These are phyloP conservation scores for silkworm (Bombyx mori) DNA, from an alignment of 1,140 invertebrate genomes.

Conservation along the genomic window DNA sequence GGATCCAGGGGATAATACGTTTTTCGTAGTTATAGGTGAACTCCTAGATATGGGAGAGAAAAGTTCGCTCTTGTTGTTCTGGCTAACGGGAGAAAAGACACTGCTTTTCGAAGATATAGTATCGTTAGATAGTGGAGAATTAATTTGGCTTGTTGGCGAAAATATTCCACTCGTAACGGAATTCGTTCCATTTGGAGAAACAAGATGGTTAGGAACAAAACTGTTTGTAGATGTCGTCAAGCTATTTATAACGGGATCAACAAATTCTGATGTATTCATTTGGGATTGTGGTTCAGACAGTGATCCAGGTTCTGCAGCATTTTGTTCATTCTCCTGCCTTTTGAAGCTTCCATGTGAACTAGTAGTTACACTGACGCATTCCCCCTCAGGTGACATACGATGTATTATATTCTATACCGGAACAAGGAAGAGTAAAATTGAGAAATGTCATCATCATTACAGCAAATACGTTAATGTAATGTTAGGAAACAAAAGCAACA, in stretches of 20 bases:
- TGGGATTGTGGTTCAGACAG: slow-evolving; percentile 57
- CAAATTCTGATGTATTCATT: slow-evolving; percentile 53
- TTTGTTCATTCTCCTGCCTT: slow-evolving; percentile 55
- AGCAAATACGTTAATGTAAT: slow-evolving; percentile 9
- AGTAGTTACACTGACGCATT: slow-evolving; percentile 66
- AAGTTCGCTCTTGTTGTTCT: slow-evolving; percentile 66
- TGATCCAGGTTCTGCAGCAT: slow-evolving; percentile 46
- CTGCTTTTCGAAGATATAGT: slow-evolving; percentile 69
- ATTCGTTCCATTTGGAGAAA: slow-evolving; percentile 70
- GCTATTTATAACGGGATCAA: slow-evolving; percentile 56
- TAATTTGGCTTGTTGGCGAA: slow-evolving; percentile 70
- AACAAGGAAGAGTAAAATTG: slow-evolving; percentile 51
- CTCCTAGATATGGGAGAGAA: slow-evolving; percentile 65
- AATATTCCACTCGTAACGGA: slow-evolving; percentile 71
- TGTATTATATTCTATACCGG: slow-evolving; percentile 67
- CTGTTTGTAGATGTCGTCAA: slow-evolving; percentile 51
- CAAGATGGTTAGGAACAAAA: slow-evolving; percentile 64
- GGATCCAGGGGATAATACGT: slow-evolving; percentile 61
- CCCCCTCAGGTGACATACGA: slow-evolving; percentile 68
- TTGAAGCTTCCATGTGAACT: slow-evolving; percentile 68
- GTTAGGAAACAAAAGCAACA: slow-evolving; percentile 18
- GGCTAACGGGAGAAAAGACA: slow-evolving; percentile 66
- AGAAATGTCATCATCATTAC: slow-evolving; percentile 16
- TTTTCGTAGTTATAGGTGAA: slow-evolving; percentile 61
- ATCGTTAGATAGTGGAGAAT: slow-evolving; percentile 67